Evolutionary conservation across 2,113 vertebrate genomes (phyloP).

Genomic region (Mesoclemmys tuberculata): DNA sequence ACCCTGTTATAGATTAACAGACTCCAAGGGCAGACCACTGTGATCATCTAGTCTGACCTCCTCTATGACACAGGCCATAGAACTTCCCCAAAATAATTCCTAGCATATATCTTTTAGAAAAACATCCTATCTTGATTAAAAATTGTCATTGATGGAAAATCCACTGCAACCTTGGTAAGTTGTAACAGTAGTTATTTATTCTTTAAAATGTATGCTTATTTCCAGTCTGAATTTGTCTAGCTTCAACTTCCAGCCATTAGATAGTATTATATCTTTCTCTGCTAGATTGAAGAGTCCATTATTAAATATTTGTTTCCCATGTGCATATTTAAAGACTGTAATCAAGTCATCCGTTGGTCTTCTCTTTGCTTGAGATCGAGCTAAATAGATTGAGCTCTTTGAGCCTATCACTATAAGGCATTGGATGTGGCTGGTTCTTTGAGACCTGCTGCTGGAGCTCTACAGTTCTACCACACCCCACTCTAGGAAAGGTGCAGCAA

Average conservation of each 20-base stretch:
- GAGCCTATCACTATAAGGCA: too few relatives aligned
- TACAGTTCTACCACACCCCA: too few relatives aligned
- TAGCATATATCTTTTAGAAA: background rate
- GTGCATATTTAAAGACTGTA: too few relatives aligned
- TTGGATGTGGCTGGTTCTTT: too few relatives aligned
- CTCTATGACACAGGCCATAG: background rate
- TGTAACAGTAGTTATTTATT: background rate
- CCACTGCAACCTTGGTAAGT: background rate
- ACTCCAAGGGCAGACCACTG: background rate
- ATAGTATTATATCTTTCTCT: too few relatives aligned
- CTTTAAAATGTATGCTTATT: background rate
- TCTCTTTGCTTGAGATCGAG: too few relatives aligned
- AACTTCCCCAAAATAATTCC: background rate
- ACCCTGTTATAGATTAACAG: background rate
- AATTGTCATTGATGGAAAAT: background rate
- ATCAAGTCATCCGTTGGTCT: too few relatives aligned
- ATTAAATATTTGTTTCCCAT: too few relatives aligned
- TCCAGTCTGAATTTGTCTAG: background rate
- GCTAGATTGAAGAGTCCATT: too few relatives aligned
- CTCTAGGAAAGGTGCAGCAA: too few relatives aligned
- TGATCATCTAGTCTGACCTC: background rate
- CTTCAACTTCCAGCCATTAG: background rate
- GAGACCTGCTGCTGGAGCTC: too few relatives aligned
- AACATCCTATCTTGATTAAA: background rate
- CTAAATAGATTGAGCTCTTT: too few relatives aligned